Evolutionary conservation across 1,140 invertebrate genomes (phyloP).

Genomic region (Brachionus calyciflorus): DNA sequence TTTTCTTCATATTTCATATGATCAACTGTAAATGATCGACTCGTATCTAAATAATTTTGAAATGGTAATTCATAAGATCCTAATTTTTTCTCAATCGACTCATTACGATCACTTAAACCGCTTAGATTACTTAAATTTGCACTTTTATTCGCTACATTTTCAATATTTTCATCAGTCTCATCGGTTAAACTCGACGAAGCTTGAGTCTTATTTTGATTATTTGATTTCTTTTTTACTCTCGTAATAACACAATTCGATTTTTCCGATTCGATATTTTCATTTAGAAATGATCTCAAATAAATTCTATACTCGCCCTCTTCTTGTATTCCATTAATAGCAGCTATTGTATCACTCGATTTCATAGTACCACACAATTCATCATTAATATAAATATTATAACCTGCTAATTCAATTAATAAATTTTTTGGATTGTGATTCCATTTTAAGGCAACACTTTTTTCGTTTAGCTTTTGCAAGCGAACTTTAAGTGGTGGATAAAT

Average conservation of each 20-base stretch:
- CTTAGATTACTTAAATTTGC: conserved; percentile 24
- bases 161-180: neutral
- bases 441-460: conserved; percentile 43
- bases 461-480: conserved; percentile 35
- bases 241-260: conserved; percentile 44
- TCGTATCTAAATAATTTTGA: neutral
- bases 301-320: conserved; percentile 46
- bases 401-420: neutral
- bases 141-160: neutral
- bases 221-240: conserved; percentile 10
- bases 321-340: conserved; percentile 41
- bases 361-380: conserved; percentile 34
- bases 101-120: neutral
- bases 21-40: conserved; percentile 11
- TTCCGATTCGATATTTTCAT: neutral
- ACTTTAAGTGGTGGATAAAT: conserved; percentile 39
- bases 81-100: conserved; percentile 34
- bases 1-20: neutral
- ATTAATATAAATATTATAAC: conserved; percentile 43
- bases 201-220: neutral
- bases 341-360: conserved; percentile 37
- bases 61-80: neutral
- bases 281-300: neutral
- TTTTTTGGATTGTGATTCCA: conserved; percentile 44
- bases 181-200: neutral